Conservation (phyloP, 1,140 invertebrate species). For the Ptiloglossa arizonensis region DNA sequence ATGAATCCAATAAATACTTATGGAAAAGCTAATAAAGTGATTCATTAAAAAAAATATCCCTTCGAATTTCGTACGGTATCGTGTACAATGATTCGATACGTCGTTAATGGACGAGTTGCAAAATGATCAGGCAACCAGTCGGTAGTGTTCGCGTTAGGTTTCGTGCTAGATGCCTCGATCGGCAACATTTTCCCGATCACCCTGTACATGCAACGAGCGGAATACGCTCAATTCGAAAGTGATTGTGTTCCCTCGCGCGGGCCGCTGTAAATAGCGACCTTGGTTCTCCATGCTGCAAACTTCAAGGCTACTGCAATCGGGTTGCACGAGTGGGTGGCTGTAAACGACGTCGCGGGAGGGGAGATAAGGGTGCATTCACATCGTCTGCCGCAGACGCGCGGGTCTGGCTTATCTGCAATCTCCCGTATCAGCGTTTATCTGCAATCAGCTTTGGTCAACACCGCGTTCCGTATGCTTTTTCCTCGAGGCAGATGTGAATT, state of each 20-base stretch:
- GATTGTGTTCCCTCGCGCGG: constrained; percentile 60
- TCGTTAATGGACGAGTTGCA: background rate
- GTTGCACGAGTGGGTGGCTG: constrained; percentile 61
- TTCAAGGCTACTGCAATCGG: constrained; percentile 67
- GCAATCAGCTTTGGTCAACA: constrained; percentile 9
- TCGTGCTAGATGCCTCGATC: background rate
- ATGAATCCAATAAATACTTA: too few species aligned
- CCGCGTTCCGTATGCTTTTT: background rate
- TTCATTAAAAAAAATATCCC: too few species aligned
- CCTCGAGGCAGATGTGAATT: background rate
- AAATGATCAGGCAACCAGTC: too few species aligned
- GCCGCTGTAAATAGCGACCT: constrained; percentile 68
- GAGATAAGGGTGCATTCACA: constrained; percentile 66
- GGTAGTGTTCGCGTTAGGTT: background rate
- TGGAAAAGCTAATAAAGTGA: too few species aligned
- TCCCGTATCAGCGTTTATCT: constrained; percentile 22
- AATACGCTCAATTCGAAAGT: constrained; percentile 61
- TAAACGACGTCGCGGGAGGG: constrained; percentile 45
- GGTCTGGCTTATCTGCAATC: constrained; percentile 32
- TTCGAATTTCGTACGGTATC: background rate
- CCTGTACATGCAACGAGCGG: constrained; percentile 27
- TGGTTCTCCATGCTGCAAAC: constrained; percentile 64
- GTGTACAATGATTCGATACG: background rate
- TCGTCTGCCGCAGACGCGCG: constrained; percentile 31
- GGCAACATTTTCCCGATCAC: constrained; percentile 26